Conservation (phyloP, 2,797 vertebrate species). For the Pachyuromys duprasi region DNA sequence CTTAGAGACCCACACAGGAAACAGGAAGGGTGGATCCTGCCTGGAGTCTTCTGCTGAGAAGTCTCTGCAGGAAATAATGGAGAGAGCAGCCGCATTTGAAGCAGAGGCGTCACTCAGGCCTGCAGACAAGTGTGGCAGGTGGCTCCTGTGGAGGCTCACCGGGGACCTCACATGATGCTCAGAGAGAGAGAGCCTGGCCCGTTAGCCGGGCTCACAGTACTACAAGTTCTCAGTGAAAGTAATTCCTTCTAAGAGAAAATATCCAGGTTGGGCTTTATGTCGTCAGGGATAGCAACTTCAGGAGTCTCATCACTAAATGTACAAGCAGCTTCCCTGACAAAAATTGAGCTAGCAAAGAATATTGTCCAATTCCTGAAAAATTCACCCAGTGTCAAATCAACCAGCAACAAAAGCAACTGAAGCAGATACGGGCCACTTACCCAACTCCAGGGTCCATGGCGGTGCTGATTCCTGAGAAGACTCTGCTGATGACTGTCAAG, state of each 20-base stretch:
- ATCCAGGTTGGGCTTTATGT: background rate
- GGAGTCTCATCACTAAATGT: background rate
- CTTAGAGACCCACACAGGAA: background rate
- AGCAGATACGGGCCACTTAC: background rate
- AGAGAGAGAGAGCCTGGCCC: background rate
- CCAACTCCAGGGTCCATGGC: fast-evolving
- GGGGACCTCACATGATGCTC: background rate
- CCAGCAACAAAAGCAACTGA: background rate
- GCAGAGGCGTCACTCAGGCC: background rate
- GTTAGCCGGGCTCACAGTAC: background rate
- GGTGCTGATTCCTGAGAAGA: too few species aligned
- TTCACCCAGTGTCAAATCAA: background rate
- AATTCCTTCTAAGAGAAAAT: background rate
- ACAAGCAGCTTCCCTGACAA: background rate
- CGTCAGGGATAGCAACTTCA: background rate
- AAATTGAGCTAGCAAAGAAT: background rate
- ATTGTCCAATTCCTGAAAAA: background rate
- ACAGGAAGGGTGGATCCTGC: background rate
- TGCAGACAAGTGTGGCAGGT: fast-evolving
- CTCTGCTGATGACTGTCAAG: background rate
- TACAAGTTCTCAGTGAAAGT: background rate
- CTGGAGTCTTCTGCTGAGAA: background rate
- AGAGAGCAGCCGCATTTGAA: fast-evolving
- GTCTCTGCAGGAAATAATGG: background rate
- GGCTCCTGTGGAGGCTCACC: background rate